These are phyloP conservation scores for Microplitis deprimator DNA, from an alignment of 2,888 invertebrate genomes.

Conservation along the genomic window DNA sequence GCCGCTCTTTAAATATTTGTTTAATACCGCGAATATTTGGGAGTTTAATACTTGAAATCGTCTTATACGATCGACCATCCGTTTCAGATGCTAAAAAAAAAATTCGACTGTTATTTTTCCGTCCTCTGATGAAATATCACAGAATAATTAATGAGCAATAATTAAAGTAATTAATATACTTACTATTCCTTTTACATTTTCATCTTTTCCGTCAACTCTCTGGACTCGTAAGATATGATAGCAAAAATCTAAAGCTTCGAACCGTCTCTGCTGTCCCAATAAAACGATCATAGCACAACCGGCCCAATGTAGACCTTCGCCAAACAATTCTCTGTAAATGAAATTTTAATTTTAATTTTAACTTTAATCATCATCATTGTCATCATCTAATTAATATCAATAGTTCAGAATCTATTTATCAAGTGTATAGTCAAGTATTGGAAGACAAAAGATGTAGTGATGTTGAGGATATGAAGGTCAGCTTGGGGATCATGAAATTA, in stretches of 20 bases:
- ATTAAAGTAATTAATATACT: slow-evolving; percentile 70
- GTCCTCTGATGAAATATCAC: slow-evolving; percentile 37
- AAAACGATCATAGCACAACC: slow-evolving; percentile 97
- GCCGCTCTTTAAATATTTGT: slow-evolving; percentile 92
- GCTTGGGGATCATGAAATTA: too few species aligned
- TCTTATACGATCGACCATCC: slow-evolving; percentile 97
- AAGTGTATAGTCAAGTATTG: too few species aligned
- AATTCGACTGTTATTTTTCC: not conserved
- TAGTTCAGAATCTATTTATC: too few species aligned
- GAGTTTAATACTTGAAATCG: slow-evolving; percentile 98
- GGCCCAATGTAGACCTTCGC: slow-evolving; percentile 99
- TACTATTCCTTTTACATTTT: slow-evolving; percentile 94
- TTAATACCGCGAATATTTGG: slow-evolving; percentile 95
- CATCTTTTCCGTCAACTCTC: slow-evolving; percentile 95
- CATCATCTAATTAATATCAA: too few species aligned
- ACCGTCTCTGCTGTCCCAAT: slow-evolving; percentile 94
- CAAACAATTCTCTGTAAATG: slow-evolving; percentile 88
- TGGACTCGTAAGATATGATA: slow-evolving; percentile 97
- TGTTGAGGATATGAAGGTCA: too few species aligned
- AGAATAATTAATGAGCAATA: slow-evolving; percentile 13
- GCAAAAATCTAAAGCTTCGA: slow-evolving; percentile 98
- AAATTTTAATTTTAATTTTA: not conserved
- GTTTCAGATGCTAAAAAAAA: slow-evolving; percentile 84
- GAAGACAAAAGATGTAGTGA: too few species aligned
- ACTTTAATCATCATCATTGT: too few species aligned